Conservation (phyloP, 2,888 invertebrate species). For the Thelaira solivaga region DNA sequence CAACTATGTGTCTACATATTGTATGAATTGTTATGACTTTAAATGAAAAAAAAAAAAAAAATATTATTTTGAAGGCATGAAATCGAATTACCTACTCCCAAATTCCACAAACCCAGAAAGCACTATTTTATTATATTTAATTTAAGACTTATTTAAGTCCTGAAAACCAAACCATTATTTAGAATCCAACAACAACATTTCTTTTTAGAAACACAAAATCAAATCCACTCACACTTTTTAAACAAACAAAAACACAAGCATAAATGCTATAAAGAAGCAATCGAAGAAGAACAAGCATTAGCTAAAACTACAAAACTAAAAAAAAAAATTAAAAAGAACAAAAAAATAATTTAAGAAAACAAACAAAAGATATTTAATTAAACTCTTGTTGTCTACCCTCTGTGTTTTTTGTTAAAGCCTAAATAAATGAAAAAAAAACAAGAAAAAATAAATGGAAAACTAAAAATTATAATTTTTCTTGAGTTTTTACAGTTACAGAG, state of each 20-base stretch:
- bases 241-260: not conserved
- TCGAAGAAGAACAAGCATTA: too few species aligned
- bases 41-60: not conserved
- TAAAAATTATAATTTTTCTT: not conserved
- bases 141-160: not conserved
- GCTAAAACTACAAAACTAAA: slow-evolving; percentile 20
- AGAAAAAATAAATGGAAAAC: slow-evolving; percentile 16
- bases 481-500: not conserved
- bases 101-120: not conserved
- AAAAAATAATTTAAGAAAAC: not conserved
- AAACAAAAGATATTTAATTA: slow-evolving; percentile 14
- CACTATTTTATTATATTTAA: slow-evolving; percentile 9
- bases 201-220: not conserved
- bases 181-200: slow-evolving; percentile 19
- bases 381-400: slow-evolving; percentile 53
- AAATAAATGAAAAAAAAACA: slow-evolving; percentile 30
- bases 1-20: slow-evolving; percentile 45
- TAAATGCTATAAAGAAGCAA: slow-evolving; percentile 20
- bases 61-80: not conserved
- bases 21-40: not conserved
- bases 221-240: not conserved
- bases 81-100: not conserved
- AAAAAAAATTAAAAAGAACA: not conserved
- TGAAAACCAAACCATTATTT: not conserved
- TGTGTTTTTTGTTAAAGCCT: slow-evolving; percentile 54